Conservation (phyloP, 1,140 invertebrate genomes). For the Drosophila hydei region DNA sequence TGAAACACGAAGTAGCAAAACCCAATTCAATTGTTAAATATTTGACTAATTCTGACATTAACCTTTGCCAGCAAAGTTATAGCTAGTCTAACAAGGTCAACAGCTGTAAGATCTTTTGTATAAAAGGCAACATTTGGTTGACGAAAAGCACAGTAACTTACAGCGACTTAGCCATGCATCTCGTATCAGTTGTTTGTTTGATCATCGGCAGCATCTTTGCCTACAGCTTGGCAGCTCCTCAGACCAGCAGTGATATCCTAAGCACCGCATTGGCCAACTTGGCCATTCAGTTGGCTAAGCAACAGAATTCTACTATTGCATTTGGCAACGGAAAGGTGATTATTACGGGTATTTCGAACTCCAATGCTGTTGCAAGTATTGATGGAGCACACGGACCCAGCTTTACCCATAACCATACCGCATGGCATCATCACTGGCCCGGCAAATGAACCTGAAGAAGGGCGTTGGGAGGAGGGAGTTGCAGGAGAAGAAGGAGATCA, state of each 20-base stretch:
- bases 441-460: too few relatives aligned
- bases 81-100: not conserved
- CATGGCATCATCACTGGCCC: too few relatives aligned
- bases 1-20: not conserved
- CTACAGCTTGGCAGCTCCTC: conserved; percentile 8
- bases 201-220: conserved; percentile 32
- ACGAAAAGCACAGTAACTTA: conserved; percentile 21
- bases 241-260: not conserved
- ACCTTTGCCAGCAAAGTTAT: too few relatives aligned
- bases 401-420: too few relatives aligned
- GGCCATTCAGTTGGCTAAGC: conserved; percentile 15
- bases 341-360: conserved; percentile 21
- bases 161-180: conserved; percentile 18
- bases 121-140: conserved; percentile 4
- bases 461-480: too few relatives aligned
- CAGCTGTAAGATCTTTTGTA: not conserved
- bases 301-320: conserved; percentile 2
- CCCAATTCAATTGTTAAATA: not conserved
- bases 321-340: conserved; percentile 12
- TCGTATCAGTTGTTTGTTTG: conserved; percentile 22
- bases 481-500: too few relatives aligned
- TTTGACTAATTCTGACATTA: conserved; percentile 8
- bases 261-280: conserved; percentile 3
- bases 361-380: conserved; percentile 12
- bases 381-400: too few relatives aligned